These are phyloP conservation scores for Tetrapedia diversipes DNA, from an alignment of 2,888 invertebrate genomes.

Conservation along the genomic window DNA sequence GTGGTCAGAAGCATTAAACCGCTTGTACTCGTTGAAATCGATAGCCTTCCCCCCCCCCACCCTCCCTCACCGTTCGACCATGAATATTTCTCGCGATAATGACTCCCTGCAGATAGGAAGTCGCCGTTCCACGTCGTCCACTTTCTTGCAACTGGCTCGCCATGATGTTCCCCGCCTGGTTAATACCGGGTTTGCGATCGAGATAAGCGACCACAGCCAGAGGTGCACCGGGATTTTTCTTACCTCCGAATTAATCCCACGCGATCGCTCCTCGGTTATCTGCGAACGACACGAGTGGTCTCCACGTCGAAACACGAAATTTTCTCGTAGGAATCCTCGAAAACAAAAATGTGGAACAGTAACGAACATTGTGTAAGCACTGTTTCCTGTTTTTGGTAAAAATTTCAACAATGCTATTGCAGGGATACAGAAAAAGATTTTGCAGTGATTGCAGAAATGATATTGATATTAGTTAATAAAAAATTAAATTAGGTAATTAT, in stretches of 20 bases:
- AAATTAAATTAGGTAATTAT: too few species aligned
- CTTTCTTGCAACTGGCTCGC: constrained; percentile 4
- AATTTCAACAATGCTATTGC: too few species aligned
- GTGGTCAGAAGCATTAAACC: neutral
- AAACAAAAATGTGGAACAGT: too few species aligned
- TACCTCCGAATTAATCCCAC: constrained; percentile 14
- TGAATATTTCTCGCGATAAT: constrained; percentile 25
- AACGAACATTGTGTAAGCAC: too few species aligned
- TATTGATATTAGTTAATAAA: too few species aligned
- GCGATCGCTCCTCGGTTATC: constrained; percentile 1
- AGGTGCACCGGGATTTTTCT: constrained; percentile 5
- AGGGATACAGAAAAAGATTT: too few species aligned
- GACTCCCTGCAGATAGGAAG: neutral
- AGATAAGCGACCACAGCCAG: neutral
- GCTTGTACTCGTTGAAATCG: neutral
- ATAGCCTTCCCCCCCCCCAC: neutral
- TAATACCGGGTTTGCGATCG: constrained; percentile 3
- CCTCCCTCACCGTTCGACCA: neutral
- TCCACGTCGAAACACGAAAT: too few species aligned
- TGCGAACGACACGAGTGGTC: neutral
- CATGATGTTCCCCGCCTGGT: constrained; percentile 3
- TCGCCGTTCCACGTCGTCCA: constrained; percentile 8
- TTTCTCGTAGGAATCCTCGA: too few species aligned
- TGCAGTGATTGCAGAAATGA: too few species aligned
- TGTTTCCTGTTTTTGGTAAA: too few species aligned